Evolutionary conservation across 2,888 invertebrate species (phyloP), one percentile per base, ranked within the genome.

Genomic region (Balanococcus diminutus): DNA sequence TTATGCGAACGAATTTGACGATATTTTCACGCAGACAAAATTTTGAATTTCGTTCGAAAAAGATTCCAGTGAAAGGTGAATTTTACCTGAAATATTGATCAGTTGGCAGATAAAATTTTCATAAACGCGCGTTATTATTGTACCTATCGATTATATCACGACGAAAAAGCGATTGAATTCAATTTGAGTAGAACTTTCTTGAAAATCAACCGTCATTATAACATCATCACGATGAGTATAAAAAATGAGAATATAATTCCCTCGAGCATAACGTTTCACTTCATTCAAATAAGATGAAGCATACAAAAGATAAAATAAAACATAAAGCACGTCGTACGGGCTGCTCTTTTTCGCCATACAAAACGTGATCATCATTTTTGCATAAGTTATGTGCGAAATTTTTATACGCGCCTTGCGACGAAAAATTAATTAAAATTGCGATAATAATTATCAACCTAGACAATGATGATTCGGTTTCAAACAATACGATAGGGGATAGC

Each of bases 221-320:
- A 51, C 51, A 51, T 67, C 28, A 67, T 67, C 28, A 31, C 67
- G 67, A 31, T 28, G 67, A 67, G 28, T 51, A 51, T 51, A 51
- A 51, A 51, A 67, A 67, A 67, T 67, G 31, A 67, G 31, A 67
- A 67, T 67, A 31, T 67, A 67, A 67, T 67, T 67, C 67, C 67
- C 67, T 67, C 67, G 67, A 67, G 67, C 67, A 31, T 67, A 67
- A 67, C 67, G 67, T 67, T 67, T 67, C 67, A 67, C 67, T 67
- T 67, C 67, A 31, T 31, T 67, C 67, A 31, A 67, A 31, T 51
- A 51, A 51, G 31, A 67, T 31, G 31, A 67, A 67, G 31, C 67
- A 28, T 67, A 67, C 67, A 67, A 67, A 67, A 67, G 67, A 67
- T 67, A 67, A 67, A 28, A 67, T 67, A 67, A n/a, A 67, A 67